Evolutionary conservation across 2,797 vertebrate genomes (phyloP).

Genomic region (Coregonus sp.): DNA sequence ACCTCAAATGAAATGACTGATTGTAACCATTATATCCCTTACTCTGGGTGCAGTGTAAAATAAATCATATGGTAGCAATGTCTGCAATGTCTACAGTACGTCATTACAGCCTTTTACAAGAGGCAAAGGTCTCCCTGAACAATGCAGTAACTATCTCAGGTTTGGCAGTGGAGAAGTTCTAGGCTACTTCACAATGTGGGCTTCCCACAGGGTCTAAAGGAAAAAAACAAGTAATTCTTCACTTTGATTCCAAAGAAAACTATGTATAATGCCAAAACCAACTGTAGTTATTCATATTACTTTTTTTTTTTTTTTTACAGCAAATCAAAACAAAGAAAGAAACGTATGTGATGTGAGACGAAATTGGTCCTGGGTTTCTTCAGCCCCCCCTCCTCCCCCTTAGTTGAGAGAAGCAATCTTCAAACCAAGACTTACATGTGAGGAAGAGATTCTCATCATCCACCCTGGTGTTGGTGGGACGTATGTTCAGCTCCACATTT

Average conservation of each 20-base stretch:
- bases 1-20: background rate
- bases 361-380: too few species aligned
- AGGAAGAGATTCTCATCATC: constrained; percentile 79
- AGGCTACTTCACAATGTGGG: background rate
- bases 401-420: background rate
- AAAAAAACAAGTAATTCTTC: background rate
- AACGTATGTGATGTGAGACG: background rate
- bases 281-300: background rate
- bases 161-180: constrained; percentile 13
- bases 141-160: constrained; percentile 16
- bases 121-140: constrained; percentile 33
- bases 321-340: background rate
- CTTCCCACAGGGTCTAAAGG: constrained; percentile 1
- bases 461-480: constrained; percentile 72
- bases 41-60: background rate
- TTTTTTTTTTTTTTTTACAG: too few species aligned
- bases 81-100: background rate
- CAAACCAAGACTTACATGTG: constrained; percentile 80
- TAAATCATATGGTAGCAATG: background rate
- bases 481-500: constrained; percentile 82
- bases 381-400: too few species aligned
- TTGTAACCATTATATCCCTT: background rate
- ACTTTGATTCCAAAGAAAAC: background rate
- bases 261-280: background rate
- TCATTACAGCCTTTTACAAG: constrained; percentile 9